Conservation (phyloP, 2,888 invertebrate species). For the Schrankia costaestrigalis region DNA sequence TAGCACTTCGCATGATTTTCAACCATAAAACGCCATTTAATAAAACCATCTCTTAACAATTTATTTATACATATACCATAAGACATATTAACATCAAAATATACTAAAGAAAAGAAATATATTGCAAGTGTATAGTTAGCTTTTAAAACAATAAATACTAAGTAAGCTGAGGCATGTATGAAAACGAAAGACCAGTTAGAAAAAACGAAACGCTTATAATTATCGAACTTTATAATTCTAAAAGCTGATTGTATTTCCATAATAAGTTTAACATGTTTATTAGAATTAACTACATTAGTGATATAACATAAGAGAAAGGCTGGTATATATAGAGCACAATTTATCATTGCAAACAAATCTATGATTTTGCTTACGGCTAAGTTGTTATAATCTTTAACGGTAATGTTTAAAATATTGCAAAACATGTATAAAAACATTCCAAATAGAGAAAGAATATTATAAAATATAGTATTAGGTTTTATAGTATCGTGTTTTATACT, state of each 20-base stretch:
- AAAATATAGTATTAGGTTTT: constrained; percentile 1
- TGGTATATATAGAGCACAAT: background rate
- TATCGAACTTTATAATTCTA: too few relatives aligned
- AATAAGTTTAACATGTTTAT: constrained; percentile 1
- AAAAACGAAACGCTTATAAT: too few relatives aligned
- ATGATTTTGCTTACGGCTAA: background rate
- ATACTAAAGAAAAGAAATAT: too few relatives aligned
- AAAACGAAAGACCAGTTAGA: too few relatives aligned
- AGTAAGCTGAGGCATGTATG: too few relatives aligned
- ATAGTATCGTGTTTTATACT: constrained; percentile 13
- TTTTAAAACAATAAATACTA: too few relatives aligned
- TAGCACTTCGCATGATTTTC: too few relatives aligned
- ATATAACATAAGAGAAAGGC: background rate
- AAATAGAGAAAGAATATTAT: constrained; percentile 5
- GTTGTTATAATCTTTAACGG: background rate
- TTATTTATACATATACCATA: too few relatives aligned
- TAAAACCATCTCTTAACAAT: too few relatives aligned
- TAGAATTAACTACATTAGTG: background rate
- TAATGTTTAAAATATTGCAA: background rate
- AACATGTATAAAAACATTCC: background rate
- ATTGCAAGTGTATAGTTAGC: too few relatives aligned
- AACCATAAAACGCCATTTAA: too few relatives aligned
- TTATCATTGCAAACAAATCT: background rate
- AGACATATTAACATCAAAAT: too few relatives aligned
- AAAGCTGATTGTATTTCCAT: background rate